Percentiles rank a stretch among this genome's conserved stretches.
Evolutionary conservation across 2,888 invertebrate species (phyloP).

Genomic region (Drosophila histrio): DNA sequence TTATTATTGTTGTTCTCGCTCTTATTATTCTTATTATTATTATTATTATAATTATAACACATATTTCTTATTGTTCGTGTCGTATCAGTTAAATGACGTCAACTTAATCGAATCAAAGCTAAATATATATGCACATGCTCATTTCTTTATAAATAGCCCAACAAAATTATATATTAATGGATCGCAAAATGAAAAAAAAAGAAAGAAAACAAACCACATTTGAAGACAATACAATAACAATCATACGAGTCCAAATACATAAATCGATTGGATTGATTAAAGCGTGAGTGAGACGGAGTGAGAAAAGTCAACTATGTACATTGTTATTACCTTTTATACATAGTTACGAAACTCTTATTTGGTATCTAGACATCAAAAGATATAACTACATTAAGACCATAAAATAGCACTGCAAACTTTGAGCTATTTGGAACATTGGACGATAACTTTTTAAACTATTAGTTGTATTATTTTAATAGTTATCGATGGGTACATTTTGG

Average conservation of each 20-base stretch:
- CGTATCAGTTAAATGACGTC: slow-evolving; percentile 32
- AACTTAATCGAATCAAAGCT: slow-evolving; percentile 44
- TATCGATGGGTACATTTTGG: no score
- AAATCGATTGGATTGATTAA: slow-evolving; percentile 14
- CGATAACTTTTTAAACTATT: neutral
- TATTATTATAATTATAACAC: slow-evolving; percentile 1
- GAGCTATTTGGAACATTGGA: neutral
- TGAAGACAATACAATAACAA: neutral
- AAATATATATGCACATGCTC: slow-evolving; percentile 11
- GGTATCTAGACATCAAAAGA: neutral
- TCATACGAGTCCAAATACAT: neutral
- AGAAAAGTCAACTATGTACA: neutral
- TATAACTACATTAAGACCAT: neutral
- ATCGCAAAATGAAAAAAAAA: slow-evolving; percentile 1
- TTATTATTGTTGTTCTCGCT: slow-evolving; percentile 15
- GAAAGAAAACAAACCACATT: neutral
- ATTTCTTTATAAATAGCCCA: slow-evolving; percentile 19
- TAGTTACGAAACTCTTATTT: neutral
- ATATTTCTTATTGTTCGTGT: neutral
- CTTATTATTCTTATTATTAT: neutral
- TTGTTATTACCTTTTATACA: slow-evolving; percentile 2
- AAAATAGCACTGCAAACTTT: neutral
- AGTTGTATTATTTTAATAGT: neutral
- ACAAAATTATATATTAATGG: slow-evolving; percentile 6
- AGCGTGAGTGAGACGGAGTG: neutral